Percentiles rank a stretch among this genome's conserved stretches.
Evolutionary conservation across 2,797 vertebrate genomes (phyloP).

Genomic region (Parotocinclus haroldoi): DNA sequence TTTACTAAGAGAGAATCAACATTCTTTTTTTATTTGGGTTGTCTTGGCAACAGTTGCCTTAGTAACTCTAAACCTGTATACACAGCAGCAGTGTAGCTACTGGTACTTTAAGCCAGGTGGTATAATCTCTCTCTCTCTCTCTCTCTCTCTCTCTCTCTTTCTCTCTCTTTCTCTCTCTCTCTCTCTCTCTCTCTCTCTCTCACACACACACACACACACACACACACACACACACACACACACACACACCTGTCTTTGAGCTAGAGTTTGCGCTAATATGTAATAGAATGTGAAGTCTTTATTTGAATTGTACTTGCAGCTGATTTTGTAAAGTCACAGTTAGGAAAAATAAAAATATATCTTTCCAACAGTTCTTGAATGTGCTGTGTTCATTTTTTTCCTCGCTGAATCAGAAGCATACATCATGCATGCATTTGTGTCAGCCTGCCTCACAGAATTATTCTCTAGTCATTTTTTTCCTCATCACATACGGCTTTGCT

Average conservation of each 20-base stretch:
- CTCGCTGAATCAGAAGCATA: too few relatives aligned
- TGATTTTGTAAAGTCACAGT: constrained; percentile 75
- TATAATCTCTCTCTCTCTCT: constrained; percentile 42
- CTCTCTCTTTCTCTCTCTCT: constrained; percentile 9
- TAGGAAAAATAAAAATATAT: constrained; percentile 78
- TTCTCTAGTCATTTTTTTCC: too few relatives aligned
- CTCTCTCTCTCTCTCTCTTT: too few relatives aligned
- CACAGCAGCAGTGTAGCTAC: constrained; percentile 68
- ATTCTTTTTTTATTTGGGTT: constrained; percentile 10
- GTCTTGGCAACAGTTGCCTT: constrained; percentile 75
- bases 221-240: constrained; percentile 2
- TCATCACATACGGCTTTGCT: too few relatives aligned
- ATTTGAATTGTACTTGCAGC: constrained; percentile 73
- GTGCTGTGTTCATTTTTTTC: constrained; percentile 54
- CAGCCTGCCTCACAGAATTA: too few relatives aligned
- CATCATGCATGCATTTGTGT: too few relatives aligned
- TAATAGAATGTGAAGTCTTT: constrained; percentile 65
- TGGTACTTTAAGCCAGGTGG: constrained; percentile 66
- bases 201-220: constrained; percentile 1
- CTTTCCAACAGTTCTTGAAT: constrained; percentile 73
- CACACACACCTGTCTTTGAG: constrained; percentile 9
- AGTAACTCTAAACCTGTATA: constrained; percentile 67
- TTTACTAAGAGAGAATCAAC: constrained; percentile 27
- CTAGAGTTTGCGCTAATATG: constrained; percentile 67
- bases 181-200: too few relatives aligned